These are phyloP conservation scores for Xenus cinereus DNA, from an alignment of 2,113 vertebrate species.

Conservation along the genomic window DNA sequence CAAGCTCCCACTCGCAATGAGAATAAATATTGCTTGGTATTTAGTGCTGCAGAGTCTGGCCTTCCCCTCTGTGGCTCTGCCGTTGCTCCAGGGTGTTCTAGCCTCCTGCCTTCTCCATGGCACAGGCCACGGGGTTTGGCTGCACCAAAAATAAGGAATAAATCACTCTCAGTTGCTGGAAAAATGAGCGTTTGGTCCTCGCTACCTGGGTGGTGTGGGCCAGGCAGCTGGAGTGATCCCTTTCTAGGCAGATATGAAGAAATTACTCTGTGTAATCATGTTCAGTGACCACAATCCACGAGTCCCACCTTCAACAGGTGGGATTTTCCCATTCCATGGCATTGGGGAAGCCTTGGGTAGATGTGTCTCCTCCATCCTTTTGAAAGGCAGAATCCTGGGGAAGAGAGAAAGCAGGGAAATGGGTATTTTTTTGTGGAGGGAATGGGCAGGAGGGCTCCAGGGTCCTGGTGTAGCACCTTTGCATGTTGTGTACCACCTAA, in stretches of 20 bases:
- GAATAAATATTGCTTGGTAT: not conserved
- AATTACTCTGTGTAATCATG: not conserved
- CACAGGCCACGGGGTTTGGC: not conserved
- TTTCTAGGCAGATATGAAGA: not conserved
- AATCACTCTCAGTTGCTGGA: not conserved
- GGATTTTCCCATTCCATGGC: not conserved
- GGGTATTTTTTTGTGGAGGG: not conserved
- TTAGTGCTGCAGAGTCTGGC: not conserved
- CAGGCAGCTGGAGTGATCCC: not conserved
- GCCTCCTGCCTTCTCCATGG: not conserved
- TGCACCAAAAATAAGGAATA: not conserved
- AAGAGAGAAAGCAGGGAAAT: not conserved
- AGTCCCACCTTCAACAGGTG: not conserved
- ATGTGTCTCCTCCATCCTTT: not conserved
- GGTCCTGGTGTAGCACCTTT: not conserved
- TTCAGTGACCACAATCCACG: not conserved
- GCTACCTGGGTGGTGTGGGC: not conserved
- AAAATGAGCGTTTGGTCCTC: not conserved
- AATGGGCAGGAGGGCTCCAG: not conserved
- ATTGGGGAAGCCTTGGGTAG: not conserved
- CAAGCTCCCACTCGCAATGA: too few relatives aligned
- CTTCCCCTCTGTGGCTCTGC: not conserved
- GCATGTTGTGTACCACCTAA: rapidly evolving
- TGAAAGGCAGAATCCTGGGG: not conserved
- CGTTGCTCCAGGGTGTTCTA: not conserved